phyloP scores from a whole-genome alignment of 2,797 vertebrate genomes.

The Buphagus erythrorhynchus region DNA sequence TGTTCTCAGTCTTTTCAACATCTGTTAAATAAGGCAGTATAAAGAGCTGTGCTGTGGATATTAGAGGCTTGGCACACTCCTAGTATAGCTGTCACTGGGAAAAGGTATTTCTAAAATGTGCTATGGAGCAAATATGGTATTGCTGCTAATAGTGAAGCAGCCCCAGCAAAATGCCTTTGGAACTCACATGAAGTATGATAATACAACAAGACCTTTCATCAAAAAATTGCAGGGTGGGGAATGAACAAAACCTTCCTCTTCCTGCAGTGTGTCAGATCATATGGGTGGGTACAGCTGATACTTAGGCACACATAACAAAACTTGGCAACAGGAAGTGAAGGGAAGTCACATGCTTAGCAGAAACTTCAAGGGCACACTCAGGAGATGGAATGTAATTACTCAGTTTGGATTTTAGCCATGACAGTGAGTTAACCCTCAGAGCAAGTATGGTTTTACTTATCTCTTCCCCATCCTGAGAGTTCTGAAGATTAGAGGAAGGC shows the following conservation, averaged over 20 bases:
- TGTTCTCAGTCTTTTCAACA: neutral
- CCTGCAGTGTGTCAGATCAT: neutral
- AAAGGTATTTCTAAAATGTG: constrained; percentile 15
- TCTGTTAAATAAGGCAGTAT: neutral
- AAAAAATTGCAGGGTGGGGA: neutral
- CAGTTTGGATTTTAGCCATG: constrained; percentile 59
- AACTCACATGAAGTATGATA: neutral
- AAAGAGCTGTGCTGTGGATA: neutral
- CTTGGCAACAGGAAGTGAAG: constrained; percentile 61
- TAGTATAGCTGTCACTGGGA: neutral
- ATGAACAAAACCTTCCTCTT: neutral
- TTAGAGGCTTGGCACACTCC: neutral
- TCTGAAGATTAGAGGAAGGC: constrained; percentile 6
- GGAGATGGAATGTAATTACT: constrained; percentile 60
- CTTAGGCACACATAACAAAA: neutral
- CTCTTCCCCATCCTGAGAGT: neutral
- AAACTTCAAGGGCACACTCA: constrained; percentile 53
- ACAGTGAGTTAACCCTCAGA: constrained; percentile 56
- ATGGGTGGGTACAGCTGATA: neutral
- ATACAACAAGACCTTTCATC: neutral
- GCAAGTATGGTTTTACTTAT: constrained; percentile 52
- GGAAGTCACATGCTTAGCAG: constrained; percentile 57
- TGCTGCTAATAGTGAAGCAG: neutral
- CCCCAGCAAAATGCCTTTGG: neutral
- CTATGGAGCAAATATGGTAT: neutral